Conservation (phyloP, 2,888 invertebrate genomes). For the Agonopterix arenella region DNA sequence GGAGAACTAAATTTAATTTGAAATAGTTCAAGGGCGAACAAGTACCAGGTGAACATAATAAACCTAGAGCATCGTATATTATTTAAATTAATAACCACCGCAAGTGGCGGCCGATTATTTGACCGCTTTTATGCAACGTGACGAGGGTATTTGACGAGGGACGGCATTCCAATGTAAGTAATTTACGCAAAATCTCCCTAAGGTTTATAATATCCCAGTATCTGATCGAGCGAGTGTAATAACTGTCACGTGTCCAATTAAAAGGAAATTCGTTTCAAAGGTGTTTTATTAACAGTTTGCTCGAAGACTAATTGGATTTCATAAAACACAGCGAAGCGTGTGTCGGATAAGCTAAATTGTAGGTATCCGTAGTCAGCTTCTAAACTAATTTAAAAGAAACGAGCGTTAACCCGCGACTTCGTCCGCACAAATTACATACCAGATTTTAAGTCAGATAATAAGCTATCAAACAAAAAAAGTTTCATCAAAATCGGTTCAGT, state of each 20-base stretch:
- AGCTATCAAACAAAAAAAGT: no score
- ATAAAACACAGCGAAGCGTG: no score
- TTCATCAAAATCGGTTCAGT: no score
- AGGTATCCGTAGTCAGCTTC: no score
- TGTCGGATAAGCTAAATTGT: no score
- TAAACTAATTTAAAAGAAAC: no score
- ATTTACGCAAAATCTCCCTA: conserved; percentile 40
- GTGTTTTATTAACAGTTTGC: neutral
- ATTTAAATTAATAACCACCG: conserved; percentile 25
- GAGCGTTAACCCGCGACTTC: no score
- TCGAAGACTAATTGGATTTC: no score
- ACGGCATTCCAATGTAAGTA: conserved; percentile 38
- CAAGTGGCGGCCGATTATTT: conserved; percentile 35
- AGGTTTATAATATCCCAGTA: conserved; percentile 35
- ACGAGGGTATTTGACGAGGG: conserved; percentile 59
- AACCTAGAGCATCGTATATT: conserved; percentile 23
- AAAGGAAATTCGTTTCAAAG: neutral
- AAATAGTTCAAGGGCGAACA: neutral
- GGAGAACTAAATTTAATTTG: neutral
- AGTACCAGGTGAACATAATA: conserved; percentile 30
- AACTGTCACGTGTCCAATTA: conserved; percentile 7
- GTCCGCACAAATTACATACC: no score
- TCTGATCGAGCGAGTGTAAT: conserved; percentile 28
- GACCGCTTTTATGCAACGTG: conserved; percentile 41
- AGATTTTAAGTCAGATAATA: no score